Base-by-base conservation (phyloP, 2,797 vertebrate species). In the Gobionotothen gibberifrons region DNA sequence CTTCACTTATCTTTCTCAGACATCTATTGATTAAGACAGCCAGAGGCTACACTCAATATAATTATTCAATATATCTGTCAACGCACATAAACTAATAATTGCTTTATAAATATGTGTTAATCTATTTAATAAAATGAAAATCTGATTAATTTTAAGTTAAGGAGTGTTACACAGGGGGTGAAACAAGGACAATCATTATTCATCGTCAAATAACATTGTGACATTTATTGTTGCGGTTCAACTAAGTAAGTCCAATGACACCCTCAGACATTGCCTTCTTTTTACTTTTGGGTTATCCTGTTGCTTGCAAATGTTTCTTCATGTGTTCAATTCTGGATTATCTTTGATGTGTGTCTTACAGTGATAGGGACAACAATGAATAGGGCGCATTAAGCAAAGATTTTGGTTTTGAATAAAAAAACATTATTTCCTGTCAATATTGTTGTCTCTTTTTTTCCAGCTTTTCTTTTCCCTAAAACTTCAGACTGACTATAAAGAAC, bases 401-500 rank as follows among this genome's bases (percentile, higher is more conserved):
- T 46, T 70, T 9, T 55, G 21, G 5, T 17, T 68, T 49, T 48
- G 46, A 52, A 29, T 60, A 58, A 9, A 36, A 40, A 48, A 57
- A 54, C 19, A 2, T 15, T 17, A 11, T 3, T 71, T 47, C 44
- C 9, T 11, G 17, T 36, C 32, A 36, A 11, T 43, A 1, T 3
- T 32, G 39, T 64, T 59, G 17, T 60, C 22, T 42, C 42, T 15
- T 61, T 29, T 32, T 72, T 26, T 29, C 9, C 13, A 47, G 1
- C 54, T 52, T 60, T 56, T 39, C 2, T 48, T 22, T 54, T 21
- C 21, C 17, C 19, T 14, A 48, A 76, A 78, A 69, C 19, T 48
- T 53, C 44, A 54, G 14, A 69, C 16, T 40, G 56, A 51, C 40
- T 29, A 62, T 67, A 75, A 47, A 44, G 40, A 78, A 46, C 48